These are phyloP conservation scores for Siphamia tubifer DNA, from an alignment of 2,113 vertebrate species.

Conservation along the genomic window DNA sequence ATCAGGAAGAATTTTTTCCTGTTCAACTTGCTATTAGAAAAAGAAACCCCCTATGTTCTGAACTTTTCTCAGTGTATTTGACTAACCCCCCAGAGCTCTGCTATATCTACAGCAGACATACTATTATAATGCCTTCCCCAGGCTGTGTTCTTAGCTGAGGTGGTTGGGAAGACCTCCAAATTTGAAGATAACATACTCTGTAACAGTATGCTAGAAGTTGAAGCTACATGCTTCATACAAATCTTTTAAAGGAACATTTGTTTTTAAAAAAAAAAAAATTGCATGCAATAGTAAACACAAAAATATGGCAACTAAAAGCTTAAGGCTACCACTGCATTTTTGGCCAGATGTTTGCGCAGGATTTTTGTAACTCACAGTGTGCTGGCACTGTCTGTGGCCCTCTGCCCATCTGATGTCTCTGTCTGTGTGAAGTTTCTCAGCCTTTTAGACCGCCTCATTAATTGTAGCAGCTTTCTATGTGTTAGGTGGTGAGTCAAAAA, in stretches of 20 bases:
- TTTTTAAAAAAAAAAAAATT: too few species aligned
- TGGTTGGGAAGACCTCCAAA: neutral
- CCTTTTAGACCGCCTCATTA: constrained; percentile 5
- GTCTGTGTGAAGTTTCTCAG: constrained; percentile 8
- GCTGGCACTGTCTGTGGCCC: neutral
- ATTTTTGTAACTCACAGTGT: neutral
- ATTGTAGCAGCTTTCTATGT: constrained; percentile 28
- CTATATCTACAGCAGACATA: constrained; percentile 33
- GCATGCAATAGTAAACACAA: too few species aligned
- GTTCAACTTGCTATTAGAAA: constrained; percentile 4
- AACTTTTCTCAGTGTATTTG: constrained; percentile 36
- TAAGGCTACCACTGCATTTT: neutral
- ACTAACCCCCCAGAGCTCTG: constrained; percentile 36
- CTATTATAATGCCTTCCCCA: constrained; percentile 15
- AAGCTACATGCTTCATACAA: neutral
- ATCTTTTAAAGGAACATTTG: neutral
- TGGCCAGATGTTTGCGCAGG: neutral
- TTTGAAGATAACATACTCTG: neutral
- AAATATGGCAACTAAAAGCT: neutral
- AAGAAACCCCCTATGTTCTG: constrained; percentile 5
- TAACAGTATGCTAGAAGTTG: neutral
- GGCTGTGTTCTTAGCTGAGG: constrained; percentile 21
- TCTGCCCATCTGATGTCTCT: constrained; percentile 1
- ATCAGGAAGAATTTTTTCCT: constrained; percentile 34
- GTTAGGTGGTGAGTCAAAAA: constrained; percentile 41